Base-by-base conservation (phyloP, 2,113 vertebrate genomes). In the Eidolon helvum region DNA sequence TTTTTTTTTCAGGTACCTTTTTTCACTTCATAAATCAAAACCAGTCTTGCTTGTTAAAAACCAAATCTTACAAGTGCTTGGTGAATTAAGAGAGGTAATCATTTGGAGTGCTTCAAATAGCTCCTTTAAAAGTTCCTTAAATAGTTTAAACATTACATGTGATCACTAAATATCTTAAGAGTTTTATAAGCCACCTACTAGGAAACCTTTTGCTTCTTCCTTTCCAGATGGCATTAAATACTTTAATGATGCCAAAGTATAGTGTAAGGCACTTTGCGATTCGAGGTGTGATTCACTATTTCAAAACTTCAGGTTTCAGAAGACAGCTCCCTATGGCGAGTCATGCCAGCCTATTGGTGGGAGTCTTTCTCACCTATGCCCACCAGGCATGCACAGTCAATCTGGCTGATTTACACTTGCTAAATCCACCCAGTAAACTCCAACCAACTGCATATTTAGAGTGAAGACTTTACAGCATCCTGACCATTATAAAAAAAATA, bases 81-180 rank as follows among this genome's bases (percentile, higher is more conserved):
- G 87, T 78, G 89, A 91, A 88, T 96, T 87, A 90, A 33, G 40
- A 91, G 63, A 94, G 43, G 85, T 80, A 87, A 94, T 91, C 79
- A 85, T 91, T 80, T 94, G 75, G 89, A 95, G 57, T 75, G 59
- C 24, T 96, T 94, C 85, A 94, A 95, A 95, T 77, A 82, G 24
- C 53, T 80, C 92, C 85, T 95, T 95, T 74, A 75, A 97, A 91
- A 65, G 28, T 80, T 75, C 40, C 86, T 96, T 53, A 92, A 97
- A 97, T 96, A 97, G 92, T 97, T 97, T 79, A 84, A 95, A 66
- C 94, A 94, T 97, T 94, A 92, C 94, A 87, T 95, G 82, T 75
- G 38, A 94, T 95, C 80, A 79, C 48, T 77, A 93, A 96, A 80
- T 97, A 95, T 80, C 85, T 95, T 61, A 94, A 83, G 80, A 96